Evolutionary conservation across 2,888 invertebrate genomes (phyloP).

Genomic region (Scaptomyza caliginosa): DNA sequence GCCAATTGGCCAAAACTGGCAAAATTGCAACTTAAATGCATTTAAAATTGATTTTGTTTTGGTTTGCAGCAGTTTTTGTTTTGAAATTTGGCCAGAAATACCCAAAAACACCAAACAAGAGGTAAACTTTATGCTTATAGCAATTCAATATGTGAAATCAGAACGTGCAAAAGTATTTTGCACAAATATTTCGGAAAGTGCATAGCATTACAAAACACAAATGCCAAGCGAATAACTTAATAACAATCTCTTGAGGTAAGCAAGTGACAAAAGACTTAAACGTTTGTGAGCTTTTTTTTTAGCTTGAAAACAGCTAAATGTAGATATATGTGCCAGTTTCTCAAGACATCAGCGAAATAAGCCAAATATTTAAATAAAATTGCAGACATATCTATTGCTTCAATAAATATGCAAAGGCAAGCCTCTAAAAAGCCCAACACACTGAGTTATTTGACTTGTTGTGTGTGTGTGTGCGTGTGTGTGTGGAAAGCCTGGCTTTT

Average conservation of each 20-base stretch:
- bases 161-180: conserved; percentile 2
- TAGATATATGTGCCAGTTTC: too few relatives aligned
- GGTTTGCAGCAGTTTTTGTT: conserved; percentile 7
- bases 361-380: conserved; percentile 55
- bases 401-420: conserved; percentile 61
- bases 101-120: conserved; percentile 34
- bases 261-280: neutral
- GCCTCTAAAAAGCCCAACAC: conserved; percentile 15
- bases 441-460: conserved; percentile 36
- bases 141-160: conserved; percentile 52
- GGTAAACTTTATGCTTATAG: conserved; percentile 63
- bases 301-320: neutral
- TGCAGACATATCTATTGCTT: conserved; percentile 54
- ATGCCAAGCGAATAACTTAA: conserved; percentile 9
- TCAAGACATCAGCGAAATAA: conserved; percentile 33
- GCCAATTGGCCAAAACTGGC: conserved; percentile 48
- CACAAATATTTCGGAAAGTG: conserved; percentile 8
- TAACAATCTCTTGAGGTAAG: neutral
- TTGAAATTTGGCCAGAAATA: conserved; percentile 5
- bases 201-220: conserved; percentile 9
- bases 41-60: conserved; percentile 45
- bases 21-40: conserved; percentile 51
- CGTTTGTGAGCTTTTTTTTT: neutral
- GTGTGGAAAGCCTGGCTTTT: conserved; percentile 48
- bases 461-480: neutral